These are phyloP conservation scores for Ylistrum balloti DNA, from an alignment of 1,140 invertebrate species.

Conservation along the genomic window DNA sequence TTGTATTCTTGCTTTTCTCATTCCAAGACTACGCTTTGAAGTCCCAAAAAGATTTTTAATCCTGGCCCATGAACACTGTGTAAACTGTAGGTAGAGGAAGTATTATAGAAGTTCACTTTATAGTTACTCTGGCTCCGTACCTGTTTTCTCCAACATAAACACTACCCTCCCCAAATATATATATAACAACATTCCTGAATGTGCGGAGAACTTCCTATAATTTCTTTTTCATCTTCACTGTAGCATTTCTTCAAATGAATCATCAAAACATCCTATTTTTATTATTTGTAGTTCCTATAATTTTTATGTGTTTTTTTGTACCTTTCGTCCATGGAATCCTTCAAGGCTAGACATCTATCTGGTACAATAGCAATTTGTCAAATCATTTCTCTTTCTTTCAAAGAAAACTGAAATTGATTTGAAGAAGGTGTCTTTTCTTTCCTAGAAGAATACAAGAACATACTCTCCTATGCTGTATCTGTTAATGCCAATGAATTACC, in stretches of 20 bases:
- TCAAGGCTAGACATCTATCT: no score
- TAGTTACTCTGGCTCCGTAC: background rate
- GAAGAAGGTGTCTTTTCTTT: no score
- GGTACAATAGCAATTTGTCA: no score
- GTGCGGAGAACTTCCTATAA: background rate
- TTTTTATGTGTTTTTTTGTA: no score
- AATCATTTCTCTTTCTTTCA: no score
- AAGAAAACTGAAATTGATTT: no score
- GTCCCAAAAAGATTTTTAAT: background rate
- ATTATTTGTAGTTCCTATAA: no score
- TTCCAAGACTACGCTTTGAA: background rate
- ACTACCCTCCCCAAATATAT: background rate
- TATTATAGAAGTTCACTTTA: background rate
- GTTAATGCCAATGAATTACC: no score
- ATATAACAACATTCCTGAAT: background rate
- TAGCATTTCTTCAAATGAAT: background rate
- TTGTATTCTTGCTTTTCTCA: slow-evolving; percentile 11
- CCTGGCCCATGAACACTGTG: background rate
- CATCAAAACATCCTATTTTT: no score
- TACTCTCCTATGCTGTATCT: no score
- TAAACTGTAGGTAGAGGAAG: background rate
- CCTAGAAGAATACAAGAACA: no score
- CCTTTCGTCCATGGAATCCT: no score
- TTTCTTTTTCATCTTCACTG: background rate
- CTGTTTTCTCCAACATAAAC: background rate